These are phyloP conservation scores for Podarcis muralis DNA, from an alignment of 2,113 vertebrate genomes.

Conservation along the genomic window DNA sequence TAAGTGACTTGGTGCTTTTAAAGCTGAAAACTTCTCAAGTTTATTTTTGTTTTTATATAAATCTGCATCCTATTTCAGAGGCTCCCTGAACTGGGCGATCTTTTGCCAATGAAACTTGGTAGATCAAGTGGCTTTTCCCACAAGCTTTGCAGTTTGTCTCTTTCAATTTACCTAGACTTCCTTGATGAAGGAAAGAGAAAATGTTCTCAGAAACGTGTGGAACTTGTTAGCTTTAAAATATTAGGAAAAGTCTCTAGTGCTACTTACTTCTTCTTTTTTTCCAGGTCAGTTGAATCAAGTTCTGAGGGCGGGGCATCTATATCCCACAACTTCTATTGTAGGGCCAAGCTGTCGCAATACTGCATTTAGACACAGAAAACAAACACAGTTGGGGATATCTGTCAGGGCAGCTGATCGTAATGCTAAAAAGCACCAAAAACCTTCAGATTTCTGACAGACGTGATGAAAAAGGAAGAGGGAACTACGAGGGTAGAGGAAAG, in stretches of 20 bases:
- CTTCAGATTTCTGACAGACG: not conserved
- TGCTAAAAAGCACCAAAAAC: not conserved
- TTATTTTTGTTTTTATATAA: not conserved
- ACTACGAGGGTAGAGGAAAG: not conserved
- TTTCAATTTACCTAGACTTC: not conserved
- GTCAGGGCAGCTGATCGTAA: no score
- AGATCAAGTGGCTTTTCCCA: not conserved
- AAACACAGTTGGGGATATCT: not conserved
- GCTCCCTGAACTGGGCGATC: not conserved
- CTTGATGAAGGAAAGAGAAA: not conserved
- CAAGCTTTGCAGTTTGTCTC: not conserved
- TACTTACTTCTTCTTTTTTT: not conserved
- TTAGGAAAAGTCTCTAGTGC: not conserved
- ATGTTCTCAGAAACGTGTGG: not conserved
- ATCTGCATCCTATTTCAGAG: slow-evolving; percentile 6
- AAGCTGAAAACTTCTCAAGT: not conserved
- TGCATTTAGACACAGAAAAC: not conserved
- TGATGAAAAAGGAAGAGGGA: not conserved
- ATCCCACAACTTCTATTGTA: not conserved
- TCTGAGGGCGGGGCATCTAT: not conserved
- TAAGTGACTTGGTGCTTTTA: not conserved
- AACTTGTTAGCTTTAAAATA: not conserved
- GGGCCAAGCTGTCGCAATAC: not conserved
- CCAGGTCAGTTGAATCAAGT: not conserved
- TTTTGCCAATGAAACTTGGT: not conserved